Percentiles rank a stretch among this genome's conserved stretches.
phyloP scores from a whole-genome alignment of 2,797 vertebrate species.

The Oryzias dopingdopingensis region DNA sequence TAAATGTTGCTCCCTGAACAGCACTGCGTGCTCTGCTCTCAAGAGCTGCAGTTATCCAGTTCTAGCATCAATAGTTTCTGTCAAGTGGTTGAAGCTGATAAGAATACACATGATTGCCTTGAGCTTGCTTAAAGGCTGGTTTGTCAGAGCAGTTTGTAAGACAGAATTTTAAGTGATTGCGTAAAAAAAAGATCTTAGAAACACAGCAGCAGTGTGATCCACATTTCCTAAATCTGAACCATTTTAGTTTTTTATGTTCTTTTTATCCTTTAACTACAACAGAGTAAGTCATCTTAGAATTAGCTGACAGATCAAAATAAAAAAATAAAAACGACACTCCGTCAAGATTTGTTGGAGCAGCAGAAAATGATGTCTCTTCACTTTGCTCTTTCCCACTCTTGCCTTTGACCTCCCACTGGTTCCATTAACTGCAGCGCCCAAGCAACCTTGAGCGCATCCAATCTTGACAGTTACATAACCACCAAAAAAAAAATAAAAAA shows the following conservation, averaged over 20 bases:
- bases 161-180: conserved; percentile 32
- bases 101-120: conserved; percentile 66
- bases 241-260: neutral
- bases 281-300: neutral
- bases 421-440: conserved; percentile 55
- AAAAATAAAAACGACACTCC: conserved; percentile 9
- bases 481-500: conserved; percentile 9
- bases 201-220: conserved; percentile 16
- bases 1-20: conserved; percentile 30
- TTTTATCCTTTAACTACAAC: conserved; percentile 4
- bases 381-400: conserved; percentile 37
- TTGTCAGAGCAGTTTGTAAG: conserved; percentile 56
- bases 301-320: neutral
- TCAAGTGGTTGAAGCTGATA: conserved; percentile 68
- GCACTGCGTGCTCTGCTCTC: conserved; percentile 33
- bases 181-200: conserved; percentile 43
- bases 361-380: conserved; percentile 46
- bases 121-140: conserved; percentile 44
- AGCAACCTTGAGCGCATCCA: conserved; percentile 50
- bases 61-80: conserved; percentile 67
- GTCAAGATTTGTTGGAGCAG: conserved; percentile 37
- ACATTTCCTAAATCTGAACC: conserved; percentile 23
- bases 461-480: conserved; percentile 53
- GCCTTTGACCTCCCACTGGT: conserved; percentile 62
- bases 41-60: conserved; percentile 41